phyloP scores from a whole-genome alignment of 2,113 vertebrate species.

The Erythrolamprus reginae region DNA sequence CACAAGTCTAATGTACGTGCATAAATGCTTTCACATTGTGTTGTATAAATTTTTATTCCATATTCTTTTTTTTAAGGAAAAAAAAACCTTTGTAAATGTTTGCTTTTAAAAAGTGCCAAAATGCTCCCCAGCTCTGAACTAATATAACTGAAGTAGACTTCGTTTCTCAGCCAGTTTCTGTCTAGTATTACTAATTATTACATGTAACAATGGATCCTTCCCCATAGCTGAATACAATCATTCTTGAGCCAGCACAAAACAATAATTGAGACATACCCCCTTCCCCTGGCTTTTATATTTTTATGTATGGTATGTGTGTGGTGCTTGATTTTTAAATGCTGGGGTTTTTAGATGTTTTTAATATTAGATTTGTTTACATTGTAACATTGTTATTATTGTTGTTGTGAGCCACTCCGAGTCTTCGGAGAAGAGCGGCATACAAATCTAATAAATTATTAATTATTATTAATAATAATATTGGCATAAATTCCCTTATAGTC shows the following conservation, averaged over 20 bases:
- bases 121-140: background rate
- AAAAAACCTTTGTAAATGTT: conserved; percentile 3
- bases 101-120: background rate
- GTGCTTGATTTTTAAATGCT: too few species aligned
- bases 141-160: conserved; percentile 30
- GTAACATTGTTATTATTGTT: too few species aligned
- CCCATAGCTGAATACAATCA: background rate
- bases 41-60: conserved; percentile 6
- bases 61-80: background rate
- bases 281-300: too few species aligned
- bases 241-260: background rate
- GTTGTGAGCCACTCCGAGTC: too few species aligned
- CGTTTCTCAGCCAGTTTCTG: conserved; percentile 39
- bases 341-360: too few species aligned
- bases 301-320: too few species aligned
- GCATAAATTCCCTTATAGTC: background rate
- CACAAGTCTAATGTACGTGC: background rate
- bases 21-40: background rate
- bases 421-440: too few species aligned
- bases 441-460: too few species aligned
- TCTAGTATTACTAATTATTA: conserved; percentile 24
- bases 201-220: too few species aligned
- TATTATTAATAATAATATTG: too few species aligned
- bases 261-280: too few species aligned
- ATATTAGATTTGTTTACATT: too few species aligned